Base-by-base conservation (phyloP, 92 coral and sea anemone species). In the Porites cylindrica region DNA sequence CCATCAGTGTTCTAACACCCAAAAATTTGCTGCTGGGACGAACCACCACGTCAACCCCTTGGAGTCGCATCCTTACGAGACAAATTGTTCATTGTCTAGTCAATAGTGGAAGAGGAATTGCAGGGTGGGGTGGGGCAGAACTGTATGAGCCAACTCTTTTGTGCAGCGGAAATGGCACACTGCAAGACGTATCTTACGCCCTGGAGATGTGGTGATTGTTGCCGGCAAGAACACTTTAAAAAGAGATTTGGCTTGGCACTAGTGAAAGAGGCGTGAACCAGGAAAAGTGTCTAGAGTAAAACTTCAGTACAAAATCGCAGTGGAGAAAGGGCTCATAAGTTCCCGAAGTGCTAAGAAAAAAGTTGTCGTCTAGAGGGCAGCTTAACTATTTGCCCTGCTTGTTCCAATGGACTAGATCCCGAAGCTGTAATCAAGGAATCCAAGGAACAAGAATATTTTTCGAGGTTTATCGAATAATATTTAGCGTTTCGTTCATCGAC, bases 201-300 rank as follows among this genome's bases (percentile, higher is more conserved):
- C 91, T 52, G 91, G 91, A 80, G 96, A 91, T 81, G 92, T 93
- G 9, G 94, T 93, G 24, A 84, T 91, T 59, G 84, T 91, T 19
- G 89, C 92, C 24, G 93, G 89, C 82, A 88, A 86, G 89, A 89
- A 91, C 75, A 89, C 89, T 56, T 68, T 91, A 17, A 72, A 88
- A 14, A 91, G 94, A 24, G 88, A 85, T 21, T 91, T 58, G 70
- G 81, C 18, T 67, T 88, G 72, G 96, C 88, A 9, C 66, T 82
- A 13, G 92, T 93, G 76, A 90, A 87, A 64, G 93, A 90, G 68
- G 93, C 80, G 91, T 70, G 75, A 76, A 74, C 92, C 88, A 81
- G 94, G 96, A 47, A 91, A 71, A 81, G 92, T 88, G 63, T 84
- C 92, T 17, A 79, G 75, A 68, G 96, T 89, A 26, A 84, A 82